phyloP scores from a whole-genome alignment of 2,888 invertebrate species.

The Cryptus viduatorius region DNA sequence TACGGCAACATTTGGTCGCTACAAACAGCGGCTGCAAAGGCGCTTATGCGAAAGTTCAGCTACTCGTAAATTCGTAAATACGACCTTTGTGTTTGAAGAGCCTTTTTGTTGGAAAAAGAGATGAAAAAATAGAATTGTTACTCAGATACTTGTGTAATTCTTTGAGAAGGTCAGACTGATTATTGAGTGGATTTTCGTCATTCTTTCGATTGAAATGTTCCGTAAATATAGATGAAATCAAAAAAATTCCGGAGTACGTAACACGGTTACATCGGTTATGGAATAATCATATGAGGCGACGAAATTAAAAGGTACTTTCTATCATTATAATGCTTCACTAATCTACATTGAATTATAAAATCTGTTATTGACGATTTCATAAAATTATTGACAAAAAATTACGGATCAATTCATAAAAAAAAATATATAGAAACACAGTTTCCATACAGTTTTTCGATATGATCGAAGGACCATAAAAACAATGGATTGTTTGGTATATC shows the following conservation, averaged over 20 bases:
- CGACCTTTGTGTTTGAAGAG: conserved; percentile 1
- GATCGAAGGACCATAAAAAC: too few relatives aligned
- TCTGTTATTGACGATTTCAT: too few relatives aligned
- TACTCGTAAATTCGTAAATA: conserved; percentile 57
- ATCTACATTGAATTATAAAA: too few relatives aligned
- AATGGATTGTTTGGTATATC: too few relatives aligned
- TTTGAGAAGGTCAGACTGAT: background rate
- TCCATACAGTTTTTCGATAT: too few relatives aligned
- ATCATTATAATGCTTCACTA: too few relatives aligned
- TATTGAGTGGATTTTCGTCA: background rate
- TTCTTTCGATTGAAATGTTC: background rate
- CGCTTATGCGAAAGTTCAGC: conserved; percentile 79
- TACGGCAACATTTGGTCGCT: conserved; percentile 73
- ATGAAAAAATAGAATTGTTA: conserved; percentile 6
- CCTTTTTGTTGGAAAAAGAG: background rate
- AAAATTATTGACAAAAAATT: too few relatives aligned
- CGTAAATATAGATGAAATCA: background rate
- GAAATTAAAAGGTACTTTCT: too few relatives aligned
- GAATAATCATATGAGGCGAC: background rate
- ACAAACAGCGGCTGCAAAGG: conserved; percentile 81
- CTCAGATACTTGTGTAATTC: background rate
- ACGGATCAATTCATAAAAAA: too few relatives aligned
- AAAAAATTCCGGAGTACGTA: background rate
- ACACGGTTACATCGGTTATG: background rate
- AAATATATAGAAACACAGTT: too few relatives aligned